Base-by-base conservation (phyloP, 2,888 invertebrate genomes). In the Platycheirus rosarum region DNA sequence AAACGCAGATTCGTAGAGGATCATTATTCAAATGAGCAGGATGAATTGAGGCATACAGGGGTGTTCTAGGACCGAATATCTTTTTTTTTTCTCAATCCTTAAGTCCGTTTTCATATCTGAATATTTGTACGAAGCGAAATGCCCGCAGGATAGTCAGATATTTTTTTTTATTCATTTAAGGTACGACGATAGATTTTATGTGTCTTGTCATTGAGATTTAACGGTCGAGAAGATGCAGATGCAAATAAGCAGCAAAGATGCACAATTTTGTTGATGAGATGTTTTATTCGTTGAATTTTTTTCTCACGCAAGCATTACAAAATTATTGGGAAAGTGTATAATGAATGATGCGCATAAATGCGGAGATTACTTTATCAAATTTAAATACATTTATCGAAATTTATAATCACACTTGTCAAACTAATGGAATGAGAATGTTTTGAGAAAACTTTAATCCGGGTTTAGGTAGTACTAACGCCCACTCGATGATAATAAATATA, bases 211-310 rank as follows among this genome's bases (percentile, higher is more conserved):
- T 71, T 82, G 63, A 74, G 37, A 60, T 69, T 76, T 78, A 74
- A 77, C 74, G 78, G 78, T 74, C 74, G 78, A 79, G 68, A 75
- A 65, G 51, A 84, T 78, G 82, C 82, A 82, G 82, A 82, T 82
- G 77, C 82, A 82, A 82, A 69, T 69, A 32, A 42, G 8, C 18
- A 29, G 20, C 11, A 9, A 29, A 57, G 60, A 80, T 80, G 80
- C 80, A 80, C 70, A 70, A 57, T 55, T 16, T 32, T n/a, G 26
- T 53, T 23, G 29, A 32, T 16, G 20, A 63, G 60, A 57, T 44
- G 46, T 2, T 8, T 53, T 66, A 16, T 55, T 37, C 5, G n/a
- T 14, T 42, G 29, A 14, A 40, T 35, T 13, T 69, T 76, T 82
- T 82, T 82, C 82, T 77, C 82, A 82, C 82, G 82, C 55, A n/a